Evolutionary conservation across 2,888 invertebrate species (phyloP), one percentile per base, ranked within the genome.

Genomic region (Copidosoma aretas): DNA sequence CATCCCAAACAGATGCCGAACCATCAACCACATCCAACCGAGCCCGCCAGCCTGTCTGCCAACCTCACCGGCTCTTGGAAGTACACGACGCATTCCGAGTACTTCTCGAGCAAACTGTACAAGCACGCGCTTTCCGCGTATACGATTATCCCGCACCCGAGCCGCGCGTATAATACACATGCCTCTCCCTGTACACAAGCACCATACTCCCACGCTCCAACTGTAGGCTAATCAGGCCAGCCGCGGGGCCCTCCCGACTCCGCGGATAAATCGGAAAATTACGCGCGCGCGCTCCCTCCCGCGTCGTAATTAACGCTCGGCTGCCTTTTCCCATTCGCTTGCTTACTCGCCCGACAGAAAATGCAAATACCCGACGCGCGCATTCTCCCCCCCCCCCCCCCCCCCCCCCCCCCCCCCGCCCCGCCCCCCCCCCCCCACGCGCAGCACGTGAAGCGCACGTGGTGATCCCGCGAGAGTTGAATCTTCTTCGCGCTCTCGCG

Each of bases 381-480:
- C 58, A 64, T 52, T 54, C 25, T 24, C 19, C 39, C 12, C 19
- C 54, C 12, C 12, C 17, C 41, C 32, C 39, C 10, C 43, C 22
- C 46, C n/a, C 17, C 10, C 5, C 41, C 41, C 17, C n/a, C 56
- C 54, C 39, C 32, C 19, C 22, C 41, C 43, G 10, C 49, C 41
- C 12, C 41, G 21, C 10, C 21, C 39, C 39, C 21, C 17, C 10
- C 14, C 25, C 24, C 19, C 41, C 76, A 75, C 75, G 43, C 56
- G 64, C 52, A 54, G 64, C 67, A 70, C 64, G 69, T 56, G 59
- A 54, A 65, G 62, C 63, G 46, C 19, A 60, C 56, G 60, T 67
- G 60, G 3, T 70, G 60, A 43, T 22, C 41, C 25, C 58, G 46
- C 24, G 19, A 19, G 49, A 25, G 17, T 15, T 52, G 10, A 24